Evolutionary conservation across 2,797 vertebrate genomes (phyloP).

Genomic region (Strix occidentalis): DNA sequence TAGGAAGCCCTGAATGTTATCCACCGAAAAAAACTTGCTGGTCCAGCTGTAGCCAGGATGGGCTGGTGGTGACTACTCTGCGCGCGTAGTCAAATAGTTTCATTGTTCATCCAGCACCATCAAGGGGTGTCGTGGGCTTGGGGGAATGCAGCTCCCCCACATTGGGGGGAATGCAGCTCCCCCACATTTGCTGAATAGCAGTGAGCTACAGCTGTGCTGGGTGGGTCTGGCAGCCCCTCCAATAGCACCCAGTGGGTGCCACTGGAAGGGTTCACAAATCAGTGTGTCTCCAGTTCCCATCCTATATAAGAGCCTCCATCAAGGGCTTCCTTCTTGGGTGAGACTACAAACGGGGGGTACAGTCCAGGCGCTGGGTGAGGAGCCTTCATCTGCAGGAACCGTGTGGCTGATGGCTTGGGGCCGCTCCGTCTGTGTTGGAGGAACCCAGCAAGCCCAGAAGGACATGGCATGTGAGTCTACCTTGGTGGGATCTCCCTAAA

Average conservation of each 20-base stretch:
- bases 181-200: fast-evolving
- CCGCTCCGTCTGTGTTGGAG: neutral
- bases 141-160: fast-evolving
- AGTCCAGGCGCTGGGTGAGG: neutral
- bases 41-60: neutral
- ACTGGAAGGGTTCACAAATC: neutral
- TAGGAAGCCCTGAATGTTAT: neutral
- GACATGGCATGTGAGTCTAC: neutral
- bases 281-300: neutral
- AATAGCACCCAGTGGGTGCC: neutral
- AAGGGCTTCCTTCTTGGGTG: neutral
- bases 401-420: fast-evolving
- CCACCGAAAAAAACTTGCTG: neutral
- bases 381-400: neutral
- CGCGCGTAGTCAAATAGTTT: fast-evolving
- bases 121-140: neutral
- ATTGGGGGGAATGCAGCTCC: neutral
- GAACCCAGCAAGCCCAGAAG: neutral
- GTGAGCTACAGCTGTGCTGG: neutral
- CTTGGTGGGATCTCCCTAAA: neutral
- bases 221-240: neutral
- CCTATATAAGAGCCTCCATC: neutral
- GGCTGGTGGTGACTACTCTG: neutral
- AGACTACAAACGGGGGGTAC: neutral
- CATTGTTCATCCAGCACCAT: neutral